These are phyloP conservation scores for Umimayanthus kanabou DNA, from an alignment of 92 coral and sea anemone species.

Conservation along the genomic window DNA sequence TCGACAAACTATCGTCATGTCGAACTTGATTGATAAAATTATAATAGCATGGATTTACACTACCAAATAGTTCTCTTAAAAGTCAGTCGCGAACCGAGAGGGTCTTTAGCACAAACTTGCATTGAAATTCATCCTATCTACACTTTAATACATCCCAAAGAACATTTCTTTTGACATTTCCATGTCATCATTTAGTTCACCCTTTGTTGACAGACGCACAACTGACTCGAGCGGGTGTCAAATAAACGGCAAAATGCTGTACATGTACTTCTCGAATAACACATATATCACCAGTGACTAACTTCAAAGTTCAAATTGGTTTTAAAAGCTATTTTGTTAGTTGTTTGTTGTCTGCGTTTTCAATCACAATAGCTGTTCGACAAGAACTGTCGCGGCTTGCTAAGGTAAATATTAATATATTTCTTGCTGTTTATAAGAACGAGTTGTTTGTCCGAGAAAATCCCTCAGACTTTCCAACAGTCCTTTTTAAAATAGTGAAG, in stretches of 20 bases:
- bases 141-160: neutral
- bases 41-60: neutral
- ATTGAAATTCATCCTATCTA: neutral
- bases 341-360: neutral
- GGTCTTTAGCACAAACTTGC: too few relatives aligned
- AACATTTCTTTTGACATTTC: too few relatives aligned
- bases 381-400: neutral
- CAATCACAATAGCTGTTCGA: neutral
- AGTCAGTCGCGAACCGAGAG: neutral
- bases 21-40: neutral
- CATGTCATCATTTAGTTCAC: neutral
- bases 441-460: slow-evolving; percentile 4
- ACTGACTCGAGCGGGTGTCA: neutral
- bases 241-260: neutral
- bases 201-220: neutral
- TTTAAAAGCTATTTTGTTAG: neutral
- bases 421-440: neutral
- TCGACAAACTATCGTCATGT: neutral
- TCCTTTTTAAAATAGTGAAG: neutral
- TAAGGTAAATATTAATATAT: neutral
- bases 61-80: neutral
- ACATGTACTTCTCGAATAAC: neutral
- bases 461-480: neutral
- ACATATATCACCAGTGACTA: neutral
- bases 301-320: neutral